Percentiles rank a stretch among this genome's conserved stretches.
phyloP scores from a whole-genome alignment of 2,888 invertebrate species.

The Listrodromus nycthemerus region DNA sequence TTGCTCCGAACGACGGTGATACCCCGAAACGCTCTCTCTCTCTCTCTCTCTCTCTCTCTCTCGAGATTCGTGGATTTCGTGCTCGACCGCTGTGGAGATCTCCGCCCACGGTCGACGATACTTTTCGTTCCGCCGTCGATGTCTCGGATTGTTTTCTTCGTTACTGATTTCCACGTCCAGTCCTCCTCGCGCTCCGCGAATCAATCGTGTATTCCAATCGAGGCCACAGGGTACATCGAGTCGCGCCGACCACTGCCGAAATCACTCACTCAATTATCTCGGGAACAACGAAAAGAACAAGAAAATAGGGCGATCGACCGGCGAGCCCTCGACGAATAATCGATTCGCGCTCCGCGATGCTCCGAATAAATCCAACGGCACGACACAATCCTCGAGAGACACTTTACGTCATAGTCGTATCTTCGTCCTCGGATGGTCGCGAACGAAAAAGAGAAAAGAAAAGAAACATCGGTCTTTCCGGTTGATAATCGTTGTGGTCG shows the following conservation, averaged over 20 bases:
- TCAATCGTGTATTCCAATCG: not conserved
- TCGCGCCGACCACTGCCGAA: not conserved
- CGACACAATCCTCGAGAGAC: too few species aligned
- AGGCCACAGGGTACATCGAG: not conserved
- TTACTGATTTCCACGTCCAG: not conserved
- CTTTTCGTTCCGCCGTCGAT: not conserved
- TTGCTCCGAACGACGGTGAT: too few species aligned
- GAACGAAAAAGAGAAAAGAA: not conserved
- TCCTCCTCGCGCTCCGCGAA: not conserved
- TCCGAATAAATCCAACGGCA: not conserved
- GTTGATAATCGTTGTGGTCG: not conserved
- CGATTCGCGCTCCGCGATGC: conserved; percentile 18
- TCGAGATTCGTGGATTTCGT: conserved; percentile 8
- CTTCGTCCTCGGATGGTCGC: not conserved
- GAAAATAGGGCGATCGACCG: not conserved
- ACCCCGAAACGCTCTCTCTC: not conserved
- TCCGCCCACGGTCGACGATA: not conserved
- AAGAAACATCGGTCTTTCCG: not conserved
- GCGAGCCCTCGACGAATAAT: not conserved
- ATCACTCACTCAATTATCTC: not conserved
- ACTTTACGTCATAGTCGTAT: too few species aligned
- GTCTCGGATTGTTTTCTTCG: not conserved
- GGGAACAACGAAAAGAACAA: not conserved
- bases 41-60: too few species aligned
- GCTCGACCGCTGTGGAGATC: not conserved